Conservation (phyloP, 2,888 invertebrate species). For the Caenorhabditis sulstoni region DNA sequence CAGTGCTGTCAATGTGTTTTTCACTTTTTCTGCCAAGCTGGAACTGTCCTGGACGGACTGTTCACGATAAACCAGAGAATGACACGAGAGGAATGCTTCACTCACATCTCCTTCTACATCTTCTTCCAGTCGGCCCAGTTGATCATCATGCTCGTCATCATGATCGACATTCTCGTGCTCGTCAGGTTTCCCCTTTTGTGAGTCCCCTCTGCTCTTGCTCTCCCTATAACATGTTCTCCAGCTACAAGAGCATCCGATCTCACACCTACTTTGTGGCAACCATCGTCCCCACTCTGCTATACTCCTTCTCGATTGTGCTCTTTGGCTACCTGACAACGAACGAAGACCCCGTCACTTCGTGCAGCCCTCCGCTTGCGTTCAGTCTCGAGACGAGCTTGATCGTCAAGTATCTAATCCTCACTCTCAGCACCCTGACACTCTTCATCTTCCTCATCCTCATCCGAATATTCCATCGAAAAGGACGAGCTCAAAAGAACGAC, state of each 20-base stretch:
- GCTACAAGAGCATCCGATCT: not conserved
- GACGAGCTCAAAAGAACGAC: not conserved
- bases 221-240: not conserved
- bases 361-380: slow-evolving; percentile 2
- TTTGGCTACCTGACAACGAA: not conserved
- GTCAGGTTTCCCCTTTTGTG: slow-evolving; percentile 1
- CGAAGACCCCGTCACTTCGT: not conserved
- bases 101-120: slow-evolving; percentile 6
- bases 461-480: not conserved
- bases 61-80: too few species aligned
- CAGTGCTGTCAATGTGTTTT: slow-evolving; percentile 21
- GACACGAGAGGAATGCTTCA: slow-evolving; percentile 1
- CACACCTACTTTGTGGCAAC: not conserved
- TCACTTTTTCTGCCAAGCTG: slow-evolving; percentile 12
- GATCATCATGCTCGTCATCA: slow-evolving; percentile 16
- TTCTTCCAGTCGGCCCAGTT: slow-evolving; percentile 24
- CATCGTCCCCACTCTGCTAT: not conserved
- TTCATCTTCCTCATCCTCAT: not conserved
- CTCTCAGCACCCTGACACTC: not conserved
- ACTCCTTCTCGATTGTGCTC: not conserved
- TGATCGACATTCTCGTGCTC: slow-evolving; percentile 17
- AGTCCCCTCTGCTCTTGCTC: not conserved
- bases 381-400: not conserved
- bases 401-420: not conserved
- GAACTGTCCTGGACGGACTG: slow-evolving; percentile 6